Percentiles rank a stretch among this genome's conserved stretches.
These are phyloP conservation scores for Gallinago undulata DNA, from an alignment of 2,113 vertebrate species.

Conservation along the genomic window DNA sequence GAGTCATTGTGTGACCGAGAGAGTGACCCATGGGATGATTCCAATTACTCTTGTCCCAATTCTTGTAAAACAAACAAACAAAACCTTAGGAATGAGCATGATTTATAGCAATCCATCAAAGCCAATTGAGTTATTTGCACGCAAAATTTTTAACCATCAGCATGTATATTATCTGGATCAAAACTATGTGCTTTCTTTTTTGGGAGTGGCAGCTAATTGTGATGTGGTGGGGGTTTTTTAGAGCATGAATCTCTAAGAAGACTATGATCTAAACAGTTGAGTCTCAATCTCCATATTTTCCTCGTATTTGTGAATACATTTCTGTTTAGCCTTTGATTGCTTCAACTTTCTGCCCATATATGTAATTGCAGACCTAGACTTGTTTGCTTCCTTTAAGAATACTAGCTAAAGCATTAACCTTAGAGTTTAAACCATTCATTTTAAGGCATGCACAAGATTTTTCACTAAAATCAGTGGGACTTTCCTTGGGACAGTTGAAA, in stretches of 20 bases:
- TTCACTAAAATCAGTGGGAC: neutral
- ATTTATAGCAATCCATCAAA: neutral
- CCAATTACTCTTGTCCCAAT: neutral
- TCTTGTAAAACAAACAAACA: neutral
- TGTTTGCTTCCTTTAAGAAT: neutral
- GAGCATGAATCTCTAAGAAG: neutral
- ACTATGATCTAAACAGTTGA: neutral
- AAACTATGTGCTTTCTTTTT: neutral
- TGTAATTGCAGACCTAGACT: neutral
- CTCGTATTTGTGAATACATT: neutral
- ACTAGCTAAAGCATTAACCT: neutral
- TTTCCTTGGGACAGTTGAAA: neutral
- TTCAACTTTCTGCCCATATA: neutral
- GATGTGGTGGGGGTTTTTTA: neutral
- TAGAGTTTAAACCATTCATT: neutral
- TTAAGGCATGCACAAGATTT: neutral
- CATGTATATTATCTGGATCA: neutral
- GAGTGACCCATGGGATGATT: conserved; percentile 5
- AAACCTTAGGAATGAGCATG: neutral
- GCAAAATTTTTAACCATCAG: neutral
- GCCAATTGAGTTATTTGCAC: neutral
- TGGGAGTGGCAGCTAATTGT: neutral
- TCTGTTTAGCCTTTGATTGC: neutral
- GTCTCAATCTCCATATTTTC: neutral
- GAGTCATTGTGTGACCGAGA: conserved; percentile 27